Percentiles rank a stretch among this genome's conserved stretches.
phyloP scores from a whole-genome alignment of 1,140 invertebrate species.

The Pseudomyrmex concolor region DNA sequence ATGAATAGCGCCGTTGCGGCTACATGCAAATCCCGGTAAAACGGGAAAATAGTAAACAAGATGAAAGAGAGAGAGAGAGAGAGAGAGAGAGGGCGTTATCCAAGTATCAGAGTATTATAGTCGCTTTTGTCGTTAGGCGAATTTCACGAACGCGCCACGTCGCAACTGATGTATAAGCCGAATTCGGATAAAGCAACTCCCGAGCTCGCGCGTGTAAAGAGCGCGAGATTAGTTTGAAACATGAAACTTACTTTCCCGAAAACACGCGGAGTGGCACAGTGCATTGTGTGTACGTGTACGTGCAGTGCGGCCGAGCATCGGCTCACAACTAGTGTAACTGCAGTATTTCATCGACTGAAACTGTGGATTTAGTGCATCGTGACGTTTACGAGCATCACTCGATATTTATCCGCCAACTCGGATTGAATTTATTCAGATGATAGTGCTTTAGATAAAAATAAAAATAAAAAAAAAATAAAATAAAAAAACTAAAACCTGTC shows the following conservation, averaged over 20 bases:
- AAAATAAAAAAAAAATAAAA: no score
- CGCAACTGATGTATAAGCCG: constrained; percentile 26
- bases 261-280: background rate
- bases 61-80: background rate
- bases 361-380: no score
- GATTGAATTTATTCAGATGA: no score
- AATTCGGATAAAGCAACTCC: constrained; percentile 40
- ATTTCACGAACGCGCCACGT: constrained; percentile 10
- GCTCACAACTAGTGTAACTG: background rate
- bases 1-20: constrained; percentile 50
- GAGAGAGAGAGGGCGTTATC: constrained; percentile 14
- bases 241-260: constrained; percentile 29
- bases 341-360: background rate
- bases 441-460: no score
- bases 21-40: constrained; percentile 58
- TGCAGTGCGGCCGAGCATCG: background rate
- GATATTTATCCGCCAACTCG: no score
- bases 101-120: constrained; percentile 49
- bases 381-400: no score
- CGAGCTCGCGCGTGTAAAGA: background rate
- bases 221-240: constrained; percentile 35
- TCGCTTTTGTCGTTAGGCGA: constrained; percentile 51
- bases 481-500: no score
- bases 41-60: constrained; percentile 54
- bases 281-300: background rate